Percentiles rank a stretch among this genome's conserved stretches.
Conservation (phyloP, 2,888 invertebrate genomes). For the Xestia sexstrigata region DNA sequence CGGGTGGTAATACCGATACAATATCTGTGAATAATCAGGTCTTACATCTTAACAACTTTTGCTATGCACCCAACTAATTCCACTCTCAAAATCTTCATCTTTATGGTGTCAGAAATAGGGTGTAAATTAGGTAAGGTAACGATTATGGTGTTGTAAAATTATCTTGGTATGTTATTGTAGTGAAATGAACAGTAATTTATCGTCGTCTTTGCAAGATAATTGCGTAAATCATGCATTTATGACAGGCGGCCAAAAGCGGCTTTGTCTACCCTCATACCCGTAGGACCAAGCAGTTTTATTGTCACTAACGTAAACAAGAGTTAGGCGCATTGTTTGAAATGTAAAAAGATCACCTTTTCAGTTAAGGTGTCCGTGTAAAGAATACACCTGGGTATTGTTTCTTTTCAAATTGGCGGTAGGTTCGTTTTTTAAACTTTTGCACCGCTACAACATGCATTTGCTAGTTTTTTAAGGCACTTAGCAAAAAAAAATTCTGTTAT, state of each 20-base stretch:
- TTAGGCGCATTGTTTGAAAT: conserved; percentile 72
- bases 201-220: conserved; percentile 87
- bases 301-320: conserved; percentile 82
- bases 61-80: conserved; percentile 41
- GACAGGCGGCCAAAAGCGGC: conserved; percentile 83
- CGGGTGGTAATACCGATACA: conserved; percentile 87
- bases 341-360: conserved; percentile 61
- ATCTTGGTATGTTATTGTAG: conserved; percentile 76
- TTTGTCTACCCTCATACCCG: conserved; percentile 83
- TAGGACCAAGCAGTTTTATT: conserved; percentile 74
- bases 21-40: conserved; percentile 88
- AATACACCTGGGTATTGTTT: conserved; percentile 62
- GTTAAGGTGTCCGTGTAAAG: conserved; percentile 39
- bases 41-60: conserved; percentile 71
- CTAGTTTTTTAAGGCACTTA: not conserved
- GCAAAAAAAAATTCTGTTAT: not conserved
- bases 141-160: conserved; percentile 55
- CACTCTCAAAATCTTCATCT: conserved; percentile 20
- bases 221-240: conserved; percentile 90
- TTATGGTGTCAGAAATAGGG: conserved; percentile 65
- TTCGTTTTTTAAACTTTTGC: conserved; percentile 3
- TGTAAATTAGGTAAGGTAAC: conserved; percentile 56
- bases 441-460: not conserved
- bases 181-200: conserved; percentile 88
- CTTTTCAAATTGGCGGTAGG: conserved; percentile 26